Percentiles rank a stretch among this genome's conserved stretches.
These are phyloP conservation scores for Drosophila conformis DNA, from an alignment of 2,888 invertebrate genomes.

Conservation along the genomic window DNA sequence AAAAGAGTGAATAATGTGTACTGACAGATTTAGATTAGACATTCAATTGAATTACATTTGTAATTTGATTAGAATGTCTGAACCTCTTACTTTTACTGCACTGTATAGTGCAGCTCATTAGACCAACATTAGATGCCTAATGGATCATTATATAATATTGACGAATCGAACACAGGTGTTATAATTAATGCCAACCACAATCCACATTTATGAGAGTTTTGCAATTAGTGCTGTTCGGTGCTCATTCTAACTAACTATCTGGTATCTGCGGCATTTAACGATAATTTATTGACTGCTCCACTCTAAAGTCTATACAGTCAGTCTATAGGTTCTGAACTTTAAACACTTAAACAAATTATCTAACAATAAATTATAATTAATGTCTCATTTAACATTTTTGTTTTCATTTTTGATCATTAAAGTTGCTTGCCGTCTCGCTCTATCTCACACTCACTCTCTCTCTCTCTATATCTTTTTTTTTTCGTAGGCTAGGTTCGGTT, in stretches of 20 bases:
- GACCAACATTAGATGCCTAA: conserved; percentile 36
- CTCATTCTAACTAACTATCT: not conserved
- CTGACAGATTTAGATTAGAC: not conserved
- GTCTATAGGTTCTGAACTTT: conserved; percentile 14
- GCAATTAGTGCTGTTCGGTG: conserved; percentile 29
- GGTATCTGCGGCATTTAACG: conserved; percentile 10
- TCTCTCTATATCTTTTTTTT: not conserved
- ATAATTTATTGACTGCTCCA: conserved; percentile 47
- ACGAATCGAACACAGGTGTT: conserved; percentile 30
- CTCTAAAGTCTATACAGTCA: not conserved
- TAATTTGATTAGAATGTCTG: not conserved
- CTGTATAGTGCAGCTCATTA: conserved; percentile 14
- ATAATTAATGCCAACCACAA: conserved; percentile 32
- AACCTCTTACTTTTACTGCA: conserved; percentile 22
- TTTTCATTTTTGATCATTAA: not conserved
- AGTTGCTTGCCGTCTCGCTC: not conserved
- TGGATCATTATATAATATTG: conserved; percentile 10
- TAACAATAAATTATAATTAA: conserved; percentile 53
- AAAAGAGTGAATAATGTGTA: not conserved
- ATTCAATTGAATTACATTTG: conserved; percentile 8
- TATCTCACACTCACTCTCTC: not conserved
- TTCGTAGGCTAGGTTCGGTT: not conserved
- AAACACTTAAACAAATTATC: conserved; percentile 34
- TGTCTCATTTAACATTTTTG: conserved; percentile 5
- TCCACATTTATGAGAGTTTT: conserved; percentile 20